A percentile compares a stretch with the other conserved stretches of the same genome.
Conservation (phyloP, 2,888 invertebrate species). For the Caenorhabditis sulstoni region DNA sequence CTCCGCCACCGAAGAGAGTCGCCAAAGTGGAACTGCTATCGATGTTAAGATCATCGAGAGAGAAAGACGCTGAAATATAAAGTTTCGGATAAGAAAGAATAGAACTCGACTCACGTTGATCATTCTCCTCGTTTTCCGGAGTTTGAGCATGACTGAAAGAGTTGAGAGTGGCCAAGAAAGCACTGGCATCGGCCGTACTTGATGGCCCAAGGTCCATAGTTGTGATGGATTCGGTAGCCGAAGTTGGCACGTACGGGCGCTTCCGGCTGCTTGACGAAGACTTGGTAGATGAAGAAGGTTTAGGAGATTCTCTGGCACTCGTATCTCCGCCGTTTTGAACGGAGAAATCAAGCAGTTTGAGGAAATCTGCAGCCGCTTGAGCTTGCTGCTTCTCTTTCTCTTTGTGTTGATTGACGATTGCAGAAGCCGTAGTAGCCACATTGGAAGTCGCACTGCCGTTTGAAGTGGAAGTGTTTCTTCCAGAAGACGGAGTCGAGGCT, state of each 20-base stretch:
- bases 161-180: slow-evolving; percentile 64
- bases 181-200: slow-evolving; percentile 42
- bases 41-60: slow-evolving; percentile 55
- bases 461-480: slow-evolving; percentile 49
- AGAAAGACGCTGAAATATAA: slow-evolving; percentile 45
- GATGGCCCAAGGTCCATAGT: slow-evolving; percentile 48
- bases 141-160: slow-evolving; percentile 46
- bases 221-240: slow-evolving; percentile 40
- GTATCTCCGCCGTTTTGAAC: slow-evolving; percentile 11
- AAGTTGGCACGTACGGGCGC: slow-evolving; percentile 53
- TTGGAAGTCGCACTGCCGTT: slow-evolving; percentile 21
- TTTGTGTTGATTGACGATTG: slow-evolving; percentile 46
- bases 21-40: slow-evolving; percentile 49
- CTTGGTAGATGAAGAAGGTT: slow-evolving; percentile 17
- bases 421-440: slow-evolving; percentile 18
- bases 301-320: neutral
- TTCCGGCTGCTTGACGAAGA: slow-evolving; percentile 27
- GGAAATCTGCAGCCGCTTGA: slow-evolving; percentile 26
- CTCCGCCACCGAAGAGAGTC: slow-evolving; percentile 39
- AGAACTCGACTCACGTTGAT: slow-evolving; percentile 30
- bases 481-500: slow-evolving; percentile 41
- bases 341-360: slow-evolving; percentile 50
- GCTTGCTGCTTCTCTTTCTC: slow-evolving; percentile 40
- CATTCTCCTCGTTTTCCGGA: slow-evolving; percentile 57
- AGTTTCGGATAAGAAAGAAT: neutral